Percentiles rank a stretch among this genome's conserved stretches.
Conservation (phyloP, 2,888 invertebrate species). For the Drosophila seclusa region DNA sequence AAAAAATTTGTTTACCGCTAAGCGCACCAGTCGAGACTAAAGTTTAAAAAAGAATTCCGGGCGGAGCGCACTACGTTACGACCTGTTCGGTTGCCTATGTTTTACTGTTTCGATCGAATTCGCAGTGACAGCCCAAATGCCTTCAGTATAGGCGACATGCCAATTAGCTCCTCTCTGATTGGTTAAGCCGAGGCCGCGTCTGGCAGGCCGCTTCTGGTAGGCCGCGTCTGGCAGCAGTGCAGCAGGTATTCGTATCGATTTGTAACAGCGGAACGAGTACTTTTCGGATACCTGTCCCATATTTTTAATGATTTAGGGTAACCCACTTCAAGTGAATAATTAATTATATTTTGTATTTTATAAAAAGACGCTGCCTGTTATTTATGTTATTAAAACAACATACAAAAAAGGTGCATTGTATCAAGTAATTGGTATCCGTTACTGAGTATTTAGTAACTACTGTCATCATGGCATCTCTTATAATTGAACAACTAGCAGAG, state of each 20-base stretch:
- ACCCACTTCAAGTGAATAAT: no score
- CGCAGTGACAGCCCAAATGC: slow-evolving; percentile 41
- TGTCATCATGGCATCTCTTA: slow-evolving; percentile 25
- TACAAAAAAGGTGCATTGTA: background rate
- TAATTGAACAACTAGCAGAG: slow-evolving; percentile 10
- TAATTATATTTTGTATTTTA: background rate
- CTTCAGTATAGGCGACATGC: slow-evolving; percentile 42
- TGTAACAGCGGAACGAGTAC: background rate
- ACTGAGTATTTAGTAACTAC: slow-evolving; percentile 1
- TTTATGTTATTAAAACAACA: background rate
- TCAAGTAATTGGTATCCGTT: slow-evolving; percentile 21
- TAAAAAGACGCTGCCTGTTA: background rate
- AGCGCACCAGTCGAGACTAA: slow-evolving; percentile 66
- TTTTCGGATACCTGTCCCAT: slow-evolving; percentile 2
- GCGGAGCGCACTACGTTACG: slow-evolving; percentile 20
- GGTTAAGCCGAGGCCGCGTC: slow-evolving; percentile 55
- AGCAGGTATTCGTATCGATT: slow-evolving; percentile 24
- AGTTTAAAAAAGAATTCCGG: slow-evolving; percentile 34
- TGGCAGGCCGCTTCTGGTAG: slow-evolving; percentile 71
- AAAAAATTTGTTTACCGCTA: slow-evolving; percentile 69
- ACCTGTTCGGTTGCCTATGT: slow-evolving; percentile 51
- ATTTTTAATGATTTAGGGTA: background rate
- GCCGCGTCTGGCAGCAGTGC: slow-evolving; percentile 62
- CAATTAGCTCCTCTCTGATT: slow-evolving; percentile 43
- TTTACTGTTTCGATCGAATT: slow-evolving; percentile 56